A percentile compares a stretch with the other conserved stretches of the same genome.
Evolutionary conservation across 2,888 invertebrate genomes (phyloP).

Genomic region (Cerastis rubricosa): DNA sequence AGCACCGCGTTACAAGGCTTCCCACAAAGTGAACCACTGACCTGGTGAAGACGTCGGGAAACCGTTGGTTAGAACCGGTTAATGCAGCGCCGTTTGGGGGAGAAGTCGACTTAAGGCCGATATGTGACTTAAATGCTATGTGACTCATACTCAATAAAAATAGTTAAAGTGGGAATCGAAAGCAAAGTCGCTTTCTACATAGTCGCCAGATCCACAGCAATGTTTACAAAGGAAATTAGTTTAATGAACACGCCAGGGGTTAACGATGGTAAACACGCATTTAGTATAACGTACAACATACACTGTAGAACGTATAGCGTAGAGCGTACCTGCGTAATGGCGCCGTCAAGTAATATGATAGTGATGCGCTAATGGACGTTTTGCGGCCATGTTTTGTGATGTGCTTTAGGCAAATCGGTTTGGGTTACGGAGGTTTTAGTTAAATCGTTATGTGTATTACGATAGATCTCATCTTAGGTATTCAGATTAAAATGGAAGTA

Average conservation of each 20-base stretch:
- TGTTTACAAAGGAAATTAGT: slow-evolving; percentile 45
- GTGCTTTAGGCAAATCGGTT: slow-evolving; percentile 7
- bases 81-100: background rate
- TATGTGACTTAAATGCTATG: background rate
- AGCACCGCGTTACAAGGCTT: background rate
- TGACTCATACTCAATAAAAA: background rate
- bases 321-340: slow-evolving; percentile 36
- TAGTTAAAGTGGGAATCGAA: background rate
- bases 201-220: slow-evolving; percentile 10
- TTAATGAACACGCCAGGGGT: slow-evolving; percentile 49
- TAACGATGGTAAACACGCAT: slow-evolving; percentile 55
- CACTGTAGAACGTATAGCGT: background rate
- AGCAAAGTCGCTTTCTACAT: background rate
- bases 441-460: background rate
- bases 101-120: background rate
- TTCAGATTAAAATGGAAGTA: background rate
- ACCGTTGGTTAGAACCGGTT: background rate
- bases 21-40: background rate
- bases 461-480: background rate
- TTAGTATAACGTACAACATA: slow-evolving; percentile 29
- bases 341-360: slow-evolving; percentile 31
- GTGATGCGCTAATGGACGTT: slow-evolving; percentile 42
- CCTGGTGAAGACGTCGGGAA: background rate
- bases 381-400: slow-evolving; percentile 29
- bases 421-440: background rate